Base-by-base conservation (phyloP, 2,113 vertebrate species). In the Diphyllodes magnificus region DNA sequence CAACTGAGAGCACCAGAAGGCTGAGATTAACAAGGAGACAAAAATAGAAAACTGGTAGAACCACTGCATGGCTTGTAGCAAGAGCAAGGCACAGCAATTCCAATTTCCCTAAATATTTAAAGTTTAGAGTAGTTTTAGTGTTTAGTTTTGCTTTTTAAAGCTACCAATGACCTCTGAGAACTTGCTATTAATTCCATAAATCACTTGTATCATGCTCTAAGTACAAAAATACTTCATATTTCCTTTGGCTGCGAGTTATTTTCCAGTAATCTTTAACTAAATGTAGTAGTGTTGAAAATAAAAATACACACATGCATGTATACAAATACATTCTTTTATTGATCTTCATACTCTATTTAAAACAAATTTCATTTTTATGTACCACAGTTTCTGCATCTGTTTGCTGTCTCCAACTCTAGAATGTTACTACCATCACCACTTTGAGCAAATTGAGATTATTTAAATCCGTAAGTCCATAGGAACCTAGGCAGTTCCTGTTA, bases 251-350 rank as follows among this genome's bases (percentile, higher is more conserved):
- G 13, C 18, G 17, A 96, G 63, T 44, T 86, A 63, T 61, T 96
- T 94, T 85, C 59, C 69, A 91, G 49, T 56, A 68, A 69, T 22
- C 47, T 80, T 93, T 89, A 70, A 95, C 81, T 53, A 95, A 95
- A 93, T 49, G 13, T 53, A 82, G 50, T 91, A 94, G 81, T 37
- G 45, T 18, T 49, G 19, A 42, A 75, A 54, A 78, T 20, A 75
- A 87, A 68, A 93, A 82, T n/a, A 39, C 30, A 87, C 90, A 60
- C 40, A 66, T 39, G 71, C 79, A 84, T 76, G 35, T 93, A 86
- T 49, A 86, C 59, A 49, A 91, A 70, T 71, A 56, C 18, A 23
- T 57, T 79, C 3, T 92, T 84, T 68, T 59, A 83, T 23, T 81
- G 59, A 70, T 86, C 31, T 88, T 83, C 8, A 7, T 44, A 60